Percentiles rank a stretch among this genome's conserved stretches.
phyloP scores from a whole-genome alignment of 2,113 vertebrate species.

The Lethenteron reissneri region DNA sequence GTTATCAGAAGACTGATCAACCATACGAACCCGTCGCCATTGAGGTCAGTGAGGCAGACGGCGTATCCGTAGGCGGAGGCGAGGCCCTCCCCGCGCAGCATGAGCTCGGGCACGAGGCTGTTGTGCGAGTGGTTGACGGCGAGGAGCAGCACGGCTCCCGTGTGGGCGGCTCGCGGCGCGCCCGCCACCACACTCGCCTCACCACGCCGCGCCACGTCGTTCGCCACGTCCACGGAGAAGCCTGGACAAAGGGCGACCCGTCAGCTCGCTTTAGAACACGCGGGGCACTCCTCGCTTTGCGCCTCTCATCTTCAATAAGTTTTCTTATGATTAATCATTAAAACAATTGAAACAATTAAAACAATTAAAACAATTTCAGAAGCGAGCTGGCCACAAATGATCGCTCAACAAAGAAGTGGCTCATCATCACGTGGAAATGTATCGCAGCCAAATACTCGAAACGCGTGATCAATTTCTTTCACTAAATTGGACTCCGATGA shows the following conservation, averaged over 20 bases:
- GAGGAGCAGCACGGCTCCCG: conserved; percentile 60
- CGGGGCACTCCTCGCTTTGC: no score
- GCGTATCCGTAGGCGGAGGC: conserved; percentile 72
- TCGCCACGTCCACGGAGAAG: conserved; percentile 63
- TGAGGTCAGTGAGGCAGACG: conserved; percentile 46
- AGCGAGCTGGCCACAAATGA: no score
- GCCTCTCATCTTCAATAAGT: no score
- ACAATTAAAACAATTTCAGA: no score
- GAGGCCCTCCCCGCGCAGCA: conserved; percentile 52
- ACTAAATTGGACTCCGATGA: no score
- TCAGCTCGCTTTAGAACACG: no score
- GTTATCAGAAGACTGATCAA: not conserved
- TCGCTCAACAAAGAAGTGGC: no score
- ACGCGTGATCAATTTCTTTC: no score
- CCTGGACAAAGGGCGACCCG: conserved; percentile 22
- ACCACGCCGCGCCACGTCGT: conserved; percentile 30
- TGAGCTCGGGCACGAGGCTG: conserved; percentile 47
- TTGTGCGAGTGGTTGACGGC: conserved; percentile 43
- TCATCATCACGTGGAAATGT: no score
- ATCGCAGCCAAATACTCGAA: no score
- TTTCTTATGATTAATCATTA: no score
- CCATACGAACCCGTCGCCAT: conserved; percentile 48
- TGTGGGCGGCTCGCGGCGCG: conserved; percentile 74
- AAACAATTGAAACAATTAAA: no score
- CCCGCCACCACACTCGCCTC: conserved; percentile 68